Conservation (phyloP, 2,888 invertebrate genomes). For the Brachylomia viminalis region DNA sequence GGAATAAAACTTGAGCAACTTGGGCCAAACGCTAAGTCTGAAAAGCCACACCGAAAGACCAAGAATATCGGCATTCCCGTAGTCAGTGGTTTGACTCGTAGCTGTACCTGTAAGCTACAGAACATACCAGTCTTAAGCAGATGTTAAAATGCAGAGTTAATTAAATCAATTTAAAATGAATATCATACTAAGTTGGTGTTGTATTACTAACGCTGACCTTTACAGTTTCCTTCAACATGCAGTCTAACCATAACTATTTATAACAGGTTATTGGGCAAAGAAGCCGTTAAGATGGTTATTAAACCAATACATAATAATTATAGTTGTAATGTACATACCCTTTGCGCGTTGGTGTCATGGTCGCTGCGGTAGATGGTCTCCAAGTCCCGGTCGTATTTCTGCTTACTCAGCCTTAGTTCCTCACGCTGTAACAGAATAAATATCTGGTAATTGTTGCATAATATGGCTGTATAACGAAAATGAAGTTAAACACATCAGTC, state of each 20-base stretch:
- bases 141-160: background rate
- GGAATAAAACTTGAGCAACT: background rate
- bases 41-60: background rate
- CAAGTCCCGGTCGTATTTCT: slow-evolving; percentile 86
- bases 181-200: background rate
- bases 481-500: background rate
- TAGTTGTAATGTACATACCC: slow-evolving; percentile 79
- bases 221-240: background rate
- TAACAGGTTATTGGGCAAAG: slow-evolving; percentile 1
- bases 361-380: slow-evolving; percentile 91
- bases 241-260: background rate
- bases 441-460: background rate
- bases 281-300: background rate
- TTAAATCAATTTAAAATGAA: background rate
- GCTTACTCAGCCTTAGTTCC: slow-evolving; percentile 79
- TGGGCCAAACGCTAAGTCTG: background rate
- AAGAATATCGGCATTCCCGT: background rate
- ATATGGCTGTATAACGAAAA: background rate
- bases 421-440: slow-evolving; percentile 77
- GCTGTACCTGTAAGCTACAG: background rate
- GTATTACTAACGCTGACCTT: background rate
- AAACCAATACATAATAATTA: background rate
- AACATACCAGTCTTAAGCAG: background rate
- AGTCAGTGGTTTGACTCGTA: background rate
- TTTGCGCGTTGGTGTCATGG: slow-evolving; percentile 91